phyloP scores from a whole-genome alignment of 1,140 invertebrate genomes.

The Drosophila grimshawi region DNA sequence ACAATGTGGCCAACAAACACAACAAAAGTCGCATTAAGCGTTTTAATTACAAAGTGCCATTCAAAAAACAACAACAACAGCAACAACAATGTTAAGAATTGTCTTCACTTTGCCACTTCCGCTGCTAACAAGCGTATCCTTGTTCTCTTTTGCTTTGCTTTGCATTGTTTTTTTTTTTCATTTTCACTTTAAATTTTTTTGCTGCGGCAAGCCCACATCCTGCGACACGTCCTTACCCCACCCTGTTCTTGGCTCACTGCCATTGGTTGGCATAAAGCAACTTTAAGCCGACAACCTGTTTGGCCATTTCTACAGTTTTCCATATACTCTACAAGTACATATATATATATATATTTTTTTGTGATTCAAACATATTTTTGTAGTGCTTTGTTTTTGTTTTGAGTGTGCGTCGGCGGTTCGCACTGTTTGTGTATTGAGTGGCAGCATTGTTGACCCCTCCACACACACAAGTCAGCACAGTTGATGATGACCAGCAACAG shows the following conservation, averaged over 20 bases:
- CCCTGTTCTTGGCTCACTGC: background rate
- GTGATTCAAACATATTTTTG: conserved; percentile 34
- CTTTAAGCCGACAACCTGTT: conserved; percentile 48
- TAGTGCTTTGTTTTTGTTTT: conserved; percentile 23
- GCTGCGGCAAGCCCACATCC: conserved; percentile 10
- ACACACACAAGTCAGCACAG: conserved; percentile 11
- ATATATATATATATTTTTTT: conserved; percentile 7
- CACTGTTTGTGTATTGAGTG: conserved; percentile 67
- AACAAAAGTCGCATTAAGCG: conserved; percentile 52
- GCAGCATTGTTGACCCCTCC: conserved; percentile 60
- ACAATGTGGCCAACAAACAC: conserved; percentile 17
- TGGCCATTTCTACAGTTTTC: conserved; percentile 56
- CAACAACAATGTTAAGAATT: conserved; percentile 45
- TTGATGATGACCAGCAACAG: conserved; percentile 38
- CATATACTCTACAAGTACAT: conserved; percentile 1
- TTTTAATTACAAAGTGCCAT: conserved; percentile 57
- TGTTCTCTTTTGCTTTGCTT: conserved; percentile 47
- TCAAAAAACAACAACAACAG: conserved; percentile 8
- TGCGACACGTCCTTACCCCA: background rate
- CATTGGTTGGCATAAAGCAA: conserved; percentile 35
- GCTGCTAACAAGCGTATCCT: conserved; percentile 77
- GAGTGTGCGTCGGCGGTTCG: conserved; percentile 53
- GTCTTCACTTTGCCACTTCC: conserved; percentile 59
- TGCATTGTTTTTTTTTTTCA: background rate
- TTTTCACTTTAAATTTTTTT: background rate